Evolutionary conservation across 2,113 vertebrate species (phyloP).

Genomic region (Laterallus jamaicensis): DNA sequence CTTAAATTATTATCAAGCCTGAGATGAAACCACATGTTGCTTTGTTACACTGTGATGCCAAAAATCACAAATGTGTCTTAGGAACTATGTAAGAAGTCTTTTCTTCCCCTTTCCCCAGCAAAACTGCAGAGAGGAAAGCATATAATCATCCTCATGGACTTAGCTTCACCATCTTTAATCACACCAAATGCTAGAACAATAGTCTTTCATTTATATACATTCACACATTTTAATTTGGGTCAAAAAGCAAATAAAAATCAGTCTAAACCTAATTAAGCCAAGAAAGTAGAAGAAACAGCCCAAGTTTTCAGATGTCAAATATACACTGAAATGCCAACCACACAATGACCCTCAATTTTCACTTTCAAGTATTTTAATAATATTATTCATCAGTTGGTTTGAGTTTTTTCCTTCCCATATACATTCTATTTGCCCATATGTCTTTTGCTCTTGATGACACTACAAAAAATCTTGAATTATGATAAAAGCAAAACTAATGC

Average conservation of each 20-base stretch:
- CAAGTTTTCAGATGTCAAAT: background rate
- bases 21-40: background rate
- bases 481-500: background rate
- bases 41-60: background rate
- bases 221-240: background rate
- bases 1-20: background rate
- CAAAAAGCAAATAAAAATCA: background rate
- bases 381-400: background rate
- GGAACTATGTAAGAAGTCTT: background rate
- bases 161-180: background rate
- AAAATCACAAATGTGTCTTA: background rate
- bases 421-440: background rate
- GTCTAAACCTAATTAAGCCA: background rate
- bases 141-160: background rate
- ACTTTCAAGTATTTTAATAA: background rate
- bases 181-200: background rate
- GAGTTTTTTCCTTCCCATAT: background rate
- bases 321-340: background rate
- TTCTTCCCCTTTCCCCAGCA: background rate
- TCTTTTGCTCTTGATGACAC: background rate
- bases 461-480: background rate
- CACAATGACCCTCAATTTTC: background rate
- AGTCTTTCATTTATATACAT: background rate
- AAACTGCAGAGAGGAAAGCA: background rate
- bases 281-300: background rate